phyloP scores from a whole-genome alignment of 2,113 vertebrate genomes.

The Corydoras sp. region DNA sequence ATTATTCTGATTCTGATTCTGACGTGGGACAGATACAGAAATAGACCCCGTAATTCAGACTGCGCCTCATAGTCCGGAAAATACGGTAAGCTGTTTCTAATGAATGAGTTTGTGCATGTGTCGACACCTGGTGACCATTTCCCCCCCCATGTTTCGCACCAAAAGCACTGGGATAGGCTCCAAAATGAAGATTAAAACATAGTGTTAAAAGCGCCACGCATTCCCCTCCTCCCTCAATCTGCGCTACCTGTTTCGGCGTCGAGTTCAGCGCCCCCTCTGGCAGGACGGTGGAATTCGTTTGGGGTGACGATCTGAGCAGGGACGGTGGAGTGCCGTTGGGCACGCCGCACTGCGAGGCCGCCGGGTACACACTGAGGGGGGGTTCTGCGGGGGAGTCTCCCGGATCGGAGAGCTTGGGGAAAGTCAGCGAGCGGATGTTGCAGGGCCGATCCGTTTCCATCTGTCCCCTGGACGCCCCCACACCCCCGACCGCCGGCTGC shows the following conservation, averaged over 20 bases:
- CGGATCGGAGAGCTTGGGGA: slow-evolving; percentile 90
- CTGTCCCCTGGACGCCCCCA: slow-evolving; percentile 53
- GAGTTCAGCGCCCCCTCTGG: slow-evolving; percentile 42
- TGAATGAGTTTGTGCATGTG: too few relatives aligned
- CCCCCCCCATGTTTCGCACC: too few relatives aligned
- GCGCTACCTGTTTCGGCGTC: slow-evolving; percentile 57
- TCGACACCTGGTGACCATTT: too few relatives aligned
- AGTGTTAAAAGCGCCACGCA: too few relatives aligned
- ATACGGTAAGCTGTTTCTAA: too few relatives aligned
- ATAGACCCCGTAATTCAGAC: too few relatives aligned
- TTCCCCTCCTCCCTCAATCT: too few relatives aligned
- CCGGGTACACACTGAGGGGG: slow-evolving; percentile 41
- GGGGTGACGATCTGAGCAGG: slow-evolving; percentile 33
- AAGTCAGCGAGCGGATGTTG: slow-evolving; percentile 94
- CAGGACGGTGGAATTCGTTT: slow-evolving; percentile 48
- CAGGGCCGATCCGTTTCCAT: slow-evolving; percentile 66
- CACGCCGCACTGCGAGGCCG: slow-evolving; percentile 55
- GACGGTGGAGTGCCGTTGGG: slow-evolving; percentile 66
- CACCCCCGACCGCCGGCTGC: slow-evolving; percentile 61
- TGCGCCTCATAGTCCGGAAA: too few relatives aligned
- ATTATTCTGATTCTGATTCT: too few relatives aligned
- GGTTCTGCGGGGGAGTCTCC: slow-evolving; percentile 58
- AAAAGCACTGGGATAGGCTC: too few relatives aligned
- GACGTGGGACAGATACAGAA: too few relatives aligned
- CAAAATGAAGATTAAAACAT: too few relatives aligned